A percentile compares a stretch with the other conserved stretches of the same genome.
Conservation (phyloP, 2,888 invertebrate genomes). For the Xestia sexstrigata region DNA sequence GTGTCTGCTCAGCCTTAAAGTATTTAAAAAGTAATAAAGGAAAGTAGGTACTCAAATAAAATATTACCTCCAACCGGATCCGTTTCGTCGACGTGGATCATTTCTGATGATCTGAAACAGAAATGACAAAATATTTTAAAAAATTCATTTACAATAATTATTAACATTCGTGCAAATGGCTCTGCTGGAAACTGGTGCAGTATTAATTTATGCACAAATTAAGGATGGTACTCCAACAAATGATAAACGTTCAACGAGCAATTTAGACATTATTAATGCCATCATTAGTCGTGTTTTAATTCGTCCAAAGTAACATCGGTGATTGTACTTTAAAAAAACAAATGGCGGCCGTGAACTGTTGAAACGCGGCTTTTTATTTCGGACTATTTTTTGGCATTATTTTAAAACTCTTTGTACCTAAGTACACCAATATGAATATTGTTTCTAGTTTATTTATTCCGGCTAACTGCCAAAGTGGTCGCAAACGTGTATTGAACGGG, state of each 20-base stretch:
- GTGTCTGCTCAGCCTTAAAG: conserved; percentile 2
- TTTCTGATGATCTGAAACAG: conserved; percentile 89
- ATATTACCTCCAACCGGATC: conserved; percentile 96
- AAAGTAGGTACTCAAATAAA: conserved; percentile 36
- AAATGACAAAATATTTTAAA: conserved; percentile 44
- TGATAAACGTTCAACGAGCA: conserved; percentile 46
- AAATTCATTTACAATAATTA: conserved; percentile 17
- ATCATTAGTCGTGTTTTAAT: conserved; percentile 42
- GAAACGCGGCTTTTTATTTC: conserved; percentile 36
- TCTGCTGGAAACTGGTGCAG: conserved; percentile 24
- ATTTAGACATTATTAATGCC: conserved; percentile 47
- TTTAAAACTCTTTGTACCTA: conserved; percentile 46
- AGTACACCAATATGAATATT: background rate
- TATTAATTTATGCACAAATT: conserved; percentile 47
- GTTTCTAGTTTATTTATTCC: conserved; percentile 42
- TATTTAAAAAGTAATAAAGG: conserved; percentile 39
- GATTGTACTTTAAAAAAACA: conserved; percentile 42
- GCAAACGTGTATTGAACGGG: conserved; percentile 15
- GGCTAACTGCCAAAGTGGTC: conserved; percentile 54
- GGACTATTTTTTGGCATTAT: conserved; percentile 31
- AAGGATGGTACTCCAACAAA: conserved; percentile 31
- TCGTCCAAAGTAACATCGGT: conserved; percentile 17
- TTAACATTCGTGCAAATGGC: conserved; percentile 17
- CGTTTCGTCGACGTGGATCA: conserved; percentile 97
- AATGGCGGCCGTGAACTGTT: conserved; percentile 61